Evolutionary conservation across 1,140 invertebrate species (phyloP).

Genomic region (Wiebesia pumilae): DNA sequence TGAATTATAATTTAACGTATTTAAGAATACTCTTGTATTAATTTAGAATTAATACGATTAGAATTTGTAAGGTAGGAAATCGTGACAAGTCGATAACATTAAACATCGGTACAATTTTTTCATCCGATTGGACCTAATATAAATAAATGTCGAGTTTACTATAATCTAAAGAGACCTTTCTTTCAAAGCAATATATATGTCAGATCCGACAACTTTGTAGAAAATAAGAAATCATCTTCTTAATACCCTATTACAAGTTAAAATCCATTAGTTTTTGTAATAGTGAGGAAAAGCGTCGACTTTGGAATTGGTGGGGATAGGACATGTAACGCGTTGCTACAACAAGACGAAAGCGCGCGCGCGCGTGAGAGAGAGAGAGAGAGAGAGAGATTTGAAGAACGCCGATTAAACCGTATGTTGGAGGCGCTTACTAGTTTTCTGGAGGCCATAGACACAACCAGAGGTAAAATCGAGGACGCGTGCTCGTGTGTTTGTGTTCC

Average conservation of each 20-base stretch:
- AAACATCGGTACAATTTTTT: neutral
- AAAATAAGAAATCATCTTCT: neutral
- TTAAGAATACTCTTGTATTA: neutral
- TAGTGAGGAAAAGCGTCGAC: neutral
- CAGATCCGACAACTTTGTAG: no score
- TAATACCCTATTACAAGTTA: neutral
- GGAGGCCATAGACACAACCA: slow-evolving; percentile 54
- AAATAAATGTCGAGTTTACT: no score
- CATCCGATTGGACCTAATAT: no score
- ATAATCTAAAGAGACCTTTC: no score
- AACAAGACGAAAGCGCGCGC: neutral
- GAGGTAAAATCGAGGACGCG: neutral
- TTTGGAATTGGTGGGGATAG: slow-evolving; percentile 9
- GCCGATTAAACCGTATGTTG: slow-evolving; percentile 55
- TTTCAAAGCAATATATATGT: no score
- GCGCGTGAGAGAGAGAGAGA: slow-evolving; percentile 1
- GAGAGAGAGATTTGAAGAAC: slow-evolving; percentile 41
- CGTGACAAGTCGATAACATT: neutral
- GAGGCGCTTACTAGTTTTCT: slow-evolving; percentile 67
- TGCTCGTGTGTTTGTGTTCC: neutral
- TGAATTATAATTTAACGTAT: neutral
- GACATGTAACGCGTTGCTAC: slow-evolving; percentile 26
- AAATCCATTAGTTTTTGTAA: neutral
- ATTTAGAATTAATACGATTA: neutral
- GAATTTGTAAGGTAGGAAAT: neutral